A percentile compares a stretch with the other conserved stretches of the same genome.
phyloP scores from a whole-genome alignment of 2,888 invertebrate genomes.

The Aleiodes alternator region DNA sequence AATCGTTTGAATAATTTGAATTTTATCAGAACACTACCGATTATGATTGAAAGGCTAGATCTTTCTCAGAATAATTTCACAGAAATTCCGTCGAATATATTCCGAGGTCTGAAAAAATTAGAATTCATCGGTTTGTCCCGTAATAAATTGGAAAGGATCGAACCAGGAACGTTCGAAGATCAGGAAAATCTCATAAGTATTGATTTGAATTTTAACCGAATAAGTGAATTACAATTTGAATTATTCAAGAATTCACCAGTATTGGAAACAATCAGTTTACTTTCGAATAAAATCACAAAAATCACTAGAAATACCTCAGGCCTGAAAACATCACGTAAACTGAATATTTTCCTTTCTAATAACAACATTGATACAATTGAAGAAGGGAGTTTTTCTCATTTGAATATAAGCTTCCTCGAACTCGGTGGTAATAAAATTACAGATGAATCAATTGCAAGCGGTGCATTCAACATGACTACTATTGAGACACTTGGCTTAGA shows the following conservation, averaged over 20 bases:
- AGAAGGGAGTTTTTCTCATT: too few species aligned
- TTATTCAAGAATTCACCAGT: conserved; percentile 65
- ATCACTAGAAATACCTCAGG: conserved; percentile 68
- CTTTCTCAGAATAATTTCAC: conserved; percentile 54
- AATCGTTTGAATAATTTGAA: conserved; percentile 58
- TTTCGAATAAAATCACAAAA: conserved; percentile 71
- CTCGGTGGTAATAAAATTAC: too few species aligned
- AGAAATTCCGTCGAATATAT: conserved; percentile 49
- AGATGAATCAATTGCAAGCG: too few species aligned
- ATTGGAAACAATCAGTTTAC: conserved; percentile 71
- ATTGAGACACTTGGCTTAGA: too few species aligned
- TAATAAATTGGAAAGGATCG: too few species aligned
- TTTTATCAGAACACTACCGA: conserved; percentile 59
- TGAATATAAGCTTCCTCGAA: too few species aligned
- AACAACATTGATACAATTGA: too few species aligned
- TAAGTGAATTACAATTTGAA: too few species aligned
- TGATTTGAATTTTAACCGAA: too few species aligned
- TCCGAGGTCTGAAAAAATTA: conserved; percentile 52
- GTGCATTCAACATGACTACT: too few species aligned
- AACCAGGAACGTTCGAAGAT: too few species aligned
- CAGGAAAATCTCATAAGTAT: not conserved
- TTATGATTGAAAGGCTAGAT: conserved; percentile 54
- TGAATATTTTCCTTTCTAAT: conserved; percentile 68
- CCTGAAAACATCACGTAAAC: conserved; percentile 67
- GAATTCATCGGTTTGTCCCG: conserved; percentile 6